Evolutionary conservation across 2,113 vertebrate species (phyloP), one percentile per base, ranked within the genome.

Genomic region (Phyllopteryx taeniolatus): DNA sequence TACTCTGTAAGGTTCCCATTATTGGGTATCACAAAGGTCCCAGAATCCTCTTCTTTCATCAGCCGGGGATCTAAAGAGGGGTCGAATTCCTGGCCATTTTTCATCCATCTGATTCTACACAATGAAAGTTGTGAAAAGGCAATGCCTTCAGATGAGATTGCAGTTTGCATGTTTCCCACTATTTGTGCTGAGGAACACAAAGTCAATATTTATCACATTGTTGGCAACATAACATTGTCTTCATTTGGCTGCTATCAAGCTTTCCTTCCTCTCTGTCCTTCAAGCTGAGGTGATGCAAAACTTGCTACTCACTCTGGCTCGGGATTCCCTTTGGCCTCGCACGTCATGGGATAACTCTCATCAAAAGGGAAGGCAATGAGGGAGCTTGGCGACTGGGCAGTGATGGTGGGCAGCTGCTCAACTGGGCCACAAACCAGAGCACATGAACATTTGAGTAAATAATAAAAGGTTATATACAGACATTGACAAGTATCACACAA

Each of bases 301-400:
- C 22, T 66, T 6, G 0, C 44, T 85, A 94, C 96, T 96, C 91
- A 99, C 96, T 14, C 90, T 80, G 96, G 96, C 67, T 91, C 85
- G 0, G 97, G 96, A 70, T 97, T 99, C 72, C 96, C 96, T 92
- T 92, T 96, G 53, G 95, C 97, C 86, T 98, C 94, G 70, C 97
- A 99, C 78, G 90, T 94, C 51, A 99, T 83, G 33, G 94, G 89
- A 77, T 95, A 96, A 76, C 94, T 95, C 72, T 99, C 97, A 9
- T 98, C 96, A 4, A 96, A 96, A 15, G 96, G 94, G 85, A 97
- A 96, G 71, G 96, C 97, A 1, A 99, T 94, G 87, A 95, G 91
- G 13, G 90, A 86, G 67, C 83, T 87, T 68, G 88, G 86, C 1
- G 96, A 93, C 54, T 96, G 94, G 59, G 92, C 93, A 0, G 85